Evolutionary conservation across 2,113 vertebrate species (phyloP).

Genomic region (Lamprologus speciosus): DNA sequence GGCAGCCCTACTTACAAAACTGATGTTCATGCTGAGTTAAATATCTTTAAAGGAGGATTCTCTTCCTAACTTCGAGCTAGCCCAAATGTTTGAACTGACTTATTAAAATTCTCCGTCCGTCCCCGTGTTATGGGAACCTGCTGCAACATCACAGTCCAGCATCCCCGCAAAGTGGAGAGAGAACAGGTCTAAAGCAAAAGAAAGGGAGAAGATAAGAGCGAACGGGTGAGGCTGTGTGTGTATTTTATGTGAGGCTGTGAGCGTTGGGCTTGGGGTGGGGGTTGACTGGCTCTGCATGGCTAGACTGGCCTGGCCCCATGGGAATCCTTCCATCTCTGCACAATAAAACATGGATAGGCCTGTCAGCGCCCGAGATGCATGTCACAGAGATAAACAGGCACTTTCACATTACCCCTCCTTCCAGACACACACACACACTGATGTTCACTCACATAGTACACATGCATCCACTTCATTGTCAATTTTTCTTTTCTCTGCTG

Average conservation of each 20-base stretch:
- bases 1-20: not conserved
- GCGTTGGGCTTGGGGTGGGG: not conserved
- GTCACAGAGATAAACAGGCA: conserved; percentile 53
- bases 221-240: not conserved
- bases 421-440: conserved; percentile 16
- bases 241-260: not conserved
- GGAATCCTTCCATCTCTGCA: conserved; percentile 42
- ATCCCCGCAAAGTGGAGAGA: not conserved
- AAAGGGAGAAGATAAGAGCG: not conserved
- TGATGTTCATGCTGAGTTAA: not conserved
- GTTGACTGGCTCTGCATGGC: conserved; percentile 35
- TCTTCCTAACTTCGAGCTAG: not conserved
- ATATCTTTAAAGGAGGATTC: conserved; percentile 18
- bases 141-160: not conserved
- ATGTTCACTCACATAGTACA: not conserved
- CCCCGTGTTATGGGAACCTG: not conserved
- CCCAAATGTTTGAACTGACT: not conserved
- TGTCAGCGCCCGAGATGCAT: conserved; percentile 61
- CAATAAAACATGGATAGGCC: conserved; percentile 66
- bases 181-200: not conserved
- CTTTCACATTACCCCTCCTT: conserved; percentile 10
- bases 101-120: not conserved
- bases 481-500: conserved; percentile 26
- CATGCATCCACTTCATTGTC: conserved; percentile 22
- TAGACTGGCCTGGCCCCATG: conserved; percentile 37